These are phyloP conservation scores for Marcusenius ussheri DNA, from an alignment of 2,113 vertebrate genomes.

Conservation along the genomic window DNA sequence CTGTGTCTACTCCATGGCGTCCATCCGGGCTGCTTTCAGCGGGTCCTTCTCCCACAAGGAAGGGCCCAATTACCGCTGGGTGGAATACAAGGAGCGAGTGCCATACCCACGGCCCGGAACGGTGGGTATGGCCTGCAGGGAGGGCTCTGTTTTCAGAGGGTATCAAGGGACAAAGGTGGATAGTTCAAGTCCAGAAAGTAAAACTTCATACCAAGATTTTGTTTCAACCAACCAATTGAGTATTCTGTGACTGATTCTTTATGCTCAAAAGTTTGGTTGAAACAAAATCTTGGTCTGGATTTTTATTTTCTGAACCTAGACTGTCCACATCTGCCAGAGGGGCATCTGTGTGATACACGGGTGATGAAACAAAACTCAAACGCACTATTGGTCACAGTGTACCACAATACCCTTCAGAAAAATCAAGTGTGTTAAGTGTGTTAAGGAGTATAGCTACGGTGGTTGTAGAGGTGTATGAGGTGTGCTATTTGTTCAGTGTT, in stretches of 20 bases:
- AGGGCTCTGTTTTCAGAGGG: background rate
- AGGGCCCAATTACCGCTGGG: conserved; percentile 72
- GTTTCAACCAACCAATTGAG: too few relatives aligned
- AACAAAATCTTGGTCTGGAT: too few relatives aligned
- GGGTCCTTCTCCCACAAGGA: conserved; percentile 77
- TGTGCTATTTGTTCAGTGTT: conserved; percentile 19
- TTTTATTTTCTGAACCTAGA: too few relatives aligned
- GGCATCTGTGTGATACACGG: background rate
- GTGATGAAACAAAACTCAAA: background rate
- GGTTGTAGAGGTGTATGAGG: conserved; percentile 11
- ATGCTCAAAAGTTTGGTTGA: too few relatives aligned
- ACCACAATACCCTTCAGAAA: background rate
- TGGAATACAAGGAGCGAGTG: conserved; percentile 69
- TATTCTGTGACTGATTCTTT: too few relatives aligned
- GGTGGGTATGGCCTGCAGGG: conserved; percentile 48
- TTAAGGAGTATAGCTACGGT: conserved; percentile 9
- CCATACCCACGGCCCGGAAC: conserved; percentile 76
- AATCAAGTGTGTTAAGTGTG: conserved; percentile 9
- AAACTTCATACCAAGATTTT: too few relatives aligned
- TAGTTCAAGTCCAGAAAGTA: too few relatives aligned
- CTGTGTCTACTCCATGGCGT: conserved; percentile 70
- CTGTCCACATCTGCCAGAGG: background rate
- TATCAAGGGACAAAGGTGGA: background rate
- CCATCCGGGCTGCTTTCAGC: conserved; percentile 69
- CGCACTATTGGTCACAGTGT: background rate